A percentile compares a stretch with the other conserved stretches of the same genome.
Evolutionary conservation across 2,888 invertebrate genomes (phyloP).

Genomic region (Xanthorhoe designata): DNA sequence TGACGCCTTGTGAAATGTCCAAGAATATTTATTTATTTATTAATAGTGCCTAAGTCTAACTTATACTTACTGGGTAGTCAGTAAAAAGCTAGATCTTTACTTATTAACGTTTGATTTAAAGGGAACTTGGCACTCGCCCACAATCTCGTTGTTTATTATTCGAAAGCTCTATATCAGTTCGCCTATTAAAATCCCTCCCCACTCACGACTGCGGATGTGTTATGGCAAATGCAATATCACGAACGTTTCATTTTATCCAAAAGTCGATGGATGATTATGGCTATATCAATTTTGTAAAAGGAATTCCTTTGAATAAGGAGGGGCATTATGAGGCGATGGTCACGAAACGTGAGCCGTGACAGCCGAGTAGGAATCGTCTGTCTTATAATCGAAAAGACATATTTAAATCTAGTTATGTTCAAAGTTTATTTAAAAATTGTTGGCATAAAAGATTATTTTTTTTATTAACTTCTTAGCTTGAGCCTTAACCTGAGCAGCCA

Average conservation of each 20-base stretch:
- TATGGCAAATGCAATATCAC: slow-evolving; percentile 41
- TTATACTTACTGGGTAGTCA: not conserved
- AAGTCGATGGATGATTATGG: slow-evolving; percentile 32
- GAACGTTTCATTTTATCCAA: slow-evolving; percentile 39
- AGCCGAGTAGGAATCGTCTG: slow-evolving; percentile 17
- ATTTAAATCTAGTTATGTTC: slow-evolving; percentile 3
- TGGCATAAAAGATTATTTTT: no score
- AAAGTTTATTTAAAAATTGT: not conserved
- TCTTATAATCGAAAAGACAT: slow-evolving; percentile 8
- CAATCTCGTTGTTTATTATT: slow-evolving; percentile 27
- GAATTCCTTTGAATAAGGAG: slow-evolving; percentile 37
- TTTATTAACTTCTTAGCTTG: no score
- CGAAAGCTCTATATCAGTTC: slow-evolving; percentile 28
- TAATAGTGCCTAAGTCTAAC: no score
- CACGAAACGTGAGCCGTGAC: slow-evolving; percentile 27
- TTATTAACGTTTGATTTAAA: slow-evolving; percentile 7
- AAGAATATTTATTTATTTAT: no score
- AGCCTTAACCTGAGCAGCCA: no score
- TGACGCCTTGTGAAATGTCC: no score
- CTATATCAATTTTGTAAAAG: slow-evolving; percentile 39
- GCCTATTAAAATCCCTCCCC: slow-evolving; percentile 43
- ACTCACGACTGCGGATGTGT: slow-evolving; percentile 43
- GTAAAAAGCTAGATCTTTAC: not conserved
- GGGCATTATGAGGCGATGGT: slow-evolving; percentile 25
- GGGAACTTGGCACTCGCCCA: slow-evolving; percentile 6